These are phyloP conservation scores for Steinernema hermaphroditum DNA, from an alignment of 2,888 invertebrate genomes.

Conservation along the genomic window DNA sequence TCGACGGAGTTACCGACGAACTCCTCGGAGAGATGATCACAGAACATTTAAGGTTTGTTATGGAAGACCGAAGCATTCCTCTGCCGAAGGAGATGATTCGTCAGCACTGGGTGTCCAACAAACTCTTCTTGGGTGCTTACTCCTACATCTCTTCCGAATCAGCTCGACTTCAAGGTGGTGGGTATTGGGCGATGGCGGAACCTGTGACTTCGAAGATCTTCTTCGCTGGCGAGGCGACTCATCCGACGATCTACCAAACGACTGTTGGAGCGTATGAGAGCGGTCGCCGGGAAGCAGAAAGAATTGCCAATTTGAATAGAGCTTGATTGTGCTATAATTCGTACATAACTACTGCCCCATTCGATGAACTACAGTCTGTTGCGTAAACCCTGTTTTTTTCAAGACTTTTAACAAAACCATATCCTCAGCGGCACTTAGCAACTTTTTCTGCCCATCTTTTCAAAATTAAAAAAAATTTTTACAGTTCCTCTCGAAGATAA, in stretches of 20 bases:
- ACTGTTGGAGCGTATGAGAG: conserved; percentile 58
- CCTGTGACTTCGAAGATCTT: conserved; percentile 54
- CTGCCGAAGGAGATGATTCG: conserved; percentile 41
- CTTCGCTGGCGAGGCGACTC: conserved; percentile 63
- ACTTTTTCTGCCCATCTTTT: too few species aligned
- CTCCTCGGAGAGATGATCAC: conserved; percentile 50
- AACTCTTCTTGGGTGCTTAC: conserved; percentile 56
- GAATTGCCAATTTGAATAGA: not conserved
- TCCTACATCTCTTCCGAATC: conserved; percentile 52
- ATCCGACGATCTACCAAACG: conserved; percentile 59
- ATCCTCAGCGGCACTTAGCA: too few species aligned
- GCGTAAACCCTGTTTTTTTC: too few species aligned
- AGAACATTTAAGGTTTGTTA: conserved; percentile 48
- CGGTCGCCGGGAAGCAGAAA: conserved; percentile 54
- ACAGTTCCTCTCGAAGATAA: too few species aligned
- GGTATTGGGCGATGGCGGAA: conserved; percentile 40
- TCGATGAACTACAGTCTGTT: too few species aligned
- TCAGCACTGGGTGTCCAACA: conserved; percentile 52
- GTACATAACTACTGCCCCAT: too few species aligned
- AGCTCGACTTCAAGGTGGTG: conserved; percentile 30
- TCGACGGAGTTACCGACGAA: conserved; percentile 54
- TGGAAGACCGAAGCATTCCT: conserved; percentile 44
- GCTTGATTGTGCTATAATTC: too few species aligned
- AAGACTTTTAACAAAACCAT: too few species aligned
- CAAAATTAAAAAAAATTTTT: too few species aligned